Evolutionary conservation across 2,888 invertebrate genomes (phyloP), one percentile per base, ranked within the genome.

Genomic region (Neoascia interrupta): DNA sequence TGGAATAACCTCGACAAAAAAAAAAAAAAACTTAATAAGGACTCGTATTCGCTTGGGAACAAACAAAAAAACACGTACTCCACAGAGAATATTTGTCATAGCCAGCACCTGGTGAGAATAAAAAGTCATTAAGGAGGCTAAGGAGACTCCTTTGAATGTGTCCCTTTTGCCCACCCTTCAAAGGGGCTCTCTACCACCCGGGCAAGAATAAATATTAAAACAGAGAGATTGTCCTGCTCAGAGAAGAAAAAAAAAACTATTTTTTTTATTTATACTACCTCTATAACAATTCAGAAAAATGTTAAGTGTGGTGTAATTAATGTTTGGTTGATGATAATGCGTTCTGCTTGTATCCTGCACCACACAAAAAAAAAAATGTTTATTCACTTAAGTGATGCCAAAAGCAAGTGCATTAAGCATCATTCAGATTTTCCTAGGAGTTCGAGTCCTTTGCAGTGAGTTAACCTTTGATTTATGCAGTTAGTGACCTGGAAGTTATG

Each of bases 261-360:
- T 51, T 76, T 76, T 70, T 53, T 64, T 45, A 76, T 64, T 76
- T 64, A 76, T 70, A 53, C 31, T 37, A 39, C 66, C 73, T 53
- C 53, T 1, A 64, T 69, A 63, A 64, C 43, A 63, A 45, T 63
- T 34, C 37, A 41, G 43, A n/a, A 47, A 18, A 58, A 51, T 58
- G 70, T 70, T 66, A 70, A 76, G 76, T 70, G 58, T 28, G 70
- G 60, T 60, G 70, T 70, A 64, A 76, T 70, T 76, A 76, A 64
- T 70, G 76, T 53, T 54, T 47, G 47, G 58, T 37, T 54, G 70
- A 70, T 64, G 64, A 70, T 60, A 76, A 70, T 70, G 51, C 53
- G 43, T 45, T 51, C 16, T 41, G 21, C 34, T 49, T 10, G 13
- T 3, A 34, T 5, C 31, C 31, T 31, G 31, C n/a, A n/a, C n/a